These are phyloP conservation scores for Melangyna quadrimaculata DNA, from an alignment of 2,888 invertebrate genomes.

Conservation along the genomic window DNA sequence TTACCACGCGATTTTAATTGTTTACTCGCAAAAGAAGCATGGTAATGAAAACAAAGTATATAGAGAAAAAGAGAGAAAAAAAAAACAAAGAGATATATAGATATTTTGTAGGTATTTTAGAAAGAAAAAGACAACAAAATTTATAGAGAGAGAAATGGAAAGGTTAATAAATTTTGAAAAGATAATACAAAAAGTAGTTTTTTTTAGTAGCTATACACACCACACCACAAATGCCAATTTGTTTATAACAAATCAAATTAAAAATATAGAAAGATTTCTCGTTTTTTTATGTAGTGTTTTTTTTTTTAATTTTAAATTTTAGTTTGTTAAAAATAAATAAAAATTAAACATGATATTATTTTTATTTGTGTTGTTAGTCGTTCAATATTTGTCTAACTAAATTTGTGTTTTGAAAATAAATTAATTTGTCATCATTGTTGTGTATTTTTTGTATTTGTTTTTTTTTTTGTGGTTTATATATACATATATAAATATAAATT, in stretches of 20 bases:
- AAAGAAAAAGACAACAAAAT: constrained; percentile 38
- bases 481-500: constrained; percentile 56
- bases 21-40: constrained; percentile 68
- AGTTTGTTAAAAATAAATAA: constrained; percentile 42
- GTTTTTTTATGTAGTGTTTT: constrained; percentile 59
- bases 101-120: constrained; percentile 32
- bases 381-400: constrained; percentile 67
- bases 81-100: constrained; percentile 40
- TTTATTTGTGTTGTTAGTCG: constrained; percentile 33
- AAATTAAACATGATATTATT: constrained; percentile 31
- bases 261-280: constrained; percentile 37
- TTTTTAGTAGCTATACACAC: constrained; percentile 35
- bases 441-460: not conserved
- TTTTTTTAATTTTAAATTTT: constrained; percentile 17
- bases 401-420: constrained; percentile 59
- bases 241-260: not conserved
- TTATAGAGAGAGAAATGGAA: constrained; percentile 17
- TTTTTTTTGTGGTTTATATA: constrained; percentile 28
- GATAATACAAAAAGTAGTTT: not conserved
- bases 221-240: constrained; percentile 56
- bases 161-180: constrained; percentile 6
- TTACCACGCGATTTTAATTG: constrained; percentile 54
- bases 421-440: constrained; percentile 21
- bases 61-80: constrained; percentile 47
- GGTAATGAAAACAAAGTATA: constrained; percentile 41